phyloP scores from a whole-genome alignment of 2,113 vertebrate species.

The Cyanocitta stelleri region DNA sequence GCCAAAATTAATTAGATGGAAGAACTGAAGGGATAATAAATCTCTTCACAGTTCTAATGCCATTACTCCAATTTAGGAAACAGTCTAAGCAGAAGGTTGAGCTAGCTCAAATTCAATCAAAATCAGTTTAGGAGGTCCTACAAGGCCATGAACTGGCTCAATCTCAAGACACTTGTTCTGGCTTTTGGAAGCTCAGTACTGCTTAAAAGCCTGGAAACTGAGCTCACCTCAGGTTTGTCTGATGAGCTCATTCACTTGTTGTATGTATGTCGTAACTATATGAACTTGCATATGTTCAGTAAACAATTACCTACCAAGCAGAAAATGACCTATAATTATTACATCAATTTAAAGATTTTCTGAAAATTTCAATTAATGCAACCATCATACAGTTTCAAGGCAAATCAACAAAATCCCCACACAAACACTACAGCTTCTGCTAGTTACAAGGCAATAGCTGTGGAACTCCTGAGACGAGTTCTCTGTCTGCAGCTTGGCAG shows the following conservation, averaged over 20 bases:
- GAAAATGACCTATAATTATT: not conserved
- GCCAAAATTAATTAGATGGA: not conserved
- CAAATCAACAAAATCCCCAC: not conserved
- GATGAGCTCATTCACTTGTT: not conserved
- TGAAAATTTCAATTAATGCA: not conserved
- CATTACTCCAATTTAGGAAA: not conserved
- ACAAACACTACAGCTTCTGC: not conserved
- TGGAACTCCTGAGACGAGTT: accelerated
- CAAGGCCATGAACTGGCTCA: not conserved
- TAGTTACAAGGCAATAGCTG: not conserved
- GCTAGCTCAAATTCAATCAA: not conserved
- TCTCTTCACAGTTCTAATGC: not conserved
- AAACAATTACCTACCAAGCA: not conserved
- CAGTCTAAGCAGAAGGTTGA: not conserved
- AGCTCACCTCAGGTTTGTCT: not conserved
- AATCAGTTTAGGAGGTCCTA: not conserved
- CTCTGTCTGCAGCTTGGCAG: accelerated
- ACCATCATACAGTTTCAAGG: not conserved
- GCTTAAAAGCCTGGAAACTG: not conserved
- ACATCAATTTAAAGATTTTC: not conserved
- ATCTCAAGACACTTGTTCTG: not conserved
- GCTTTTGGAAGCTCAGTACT: not conserved
- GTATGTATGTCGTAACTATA: too few species aligned
- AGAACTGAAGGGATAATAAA: not conserved
- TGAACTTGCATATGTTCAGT: not conserved